Conservation (phyloP, 2,888 invertebrate genomes). For the Sepiola atlantica region DNA sequence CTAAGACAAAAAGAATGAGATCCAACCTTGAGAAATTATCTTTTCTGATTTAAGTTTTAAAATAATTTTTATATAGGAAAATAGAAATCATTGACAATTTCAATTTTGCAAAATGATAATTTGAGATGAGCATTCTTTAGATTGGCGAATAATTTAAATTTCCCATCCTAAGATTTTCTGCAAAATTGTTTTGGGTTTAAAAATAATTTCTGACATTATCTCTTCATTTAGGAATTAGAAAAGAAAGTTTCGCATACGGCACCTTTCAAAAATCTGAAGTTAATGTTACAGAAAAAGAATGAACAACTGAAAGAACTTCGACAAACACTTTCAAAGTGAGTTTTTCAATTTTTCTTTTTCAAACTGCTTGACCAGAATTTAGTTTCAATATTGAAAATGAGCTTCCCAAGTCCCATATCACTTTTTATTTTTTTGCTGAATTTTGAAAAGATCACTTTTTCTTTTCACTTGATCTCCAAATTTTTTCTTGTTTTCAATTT, state of each 20-base stretch:
- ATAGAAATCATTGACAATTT: too few species aligned
- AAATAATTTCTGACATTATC: neutral
- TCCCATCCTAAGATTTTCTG: neutral
- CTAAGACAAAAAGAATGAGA: too few species aligned
- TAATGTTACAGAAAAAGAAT: conserved; percentile 79
- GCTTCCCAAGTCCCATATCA: neutral
- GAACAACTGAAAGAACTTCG: conserved; percentile 77
- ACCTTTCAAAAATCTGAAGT: conserved; percentile 79
- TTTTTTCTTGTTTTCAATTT: neutral
- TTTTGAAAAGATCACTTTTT: too few species aligned
- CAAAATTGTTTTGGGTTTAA: neutral
- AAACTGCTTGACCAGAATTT: neutral
- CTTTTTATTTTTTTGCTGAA: too few species aligned
- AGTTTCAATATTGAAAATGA: neutral
- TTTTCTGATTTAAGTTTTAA: too few species aligned
- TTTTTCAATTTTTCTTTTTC: neutral
- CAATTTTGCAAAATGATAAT: too few species aligned
- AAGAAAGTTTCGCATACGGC: conserved; percentile 79
- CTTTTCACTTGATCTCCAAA: neutral
- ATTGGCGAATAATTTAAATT: too few species aligned
- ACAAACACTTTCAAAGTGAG: conserved; percentile 74
- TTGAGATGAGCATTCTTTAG: too few species aligned
- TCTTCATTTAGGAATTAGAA: conserved; percentile 76
- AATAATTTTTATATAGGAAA: too few species aligned
- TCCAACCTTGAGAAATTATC: too few species aligned